phyloP scores from a whole-genome alignment of 1,140 invertebrate species.

The Panonychus citri region DNA sequence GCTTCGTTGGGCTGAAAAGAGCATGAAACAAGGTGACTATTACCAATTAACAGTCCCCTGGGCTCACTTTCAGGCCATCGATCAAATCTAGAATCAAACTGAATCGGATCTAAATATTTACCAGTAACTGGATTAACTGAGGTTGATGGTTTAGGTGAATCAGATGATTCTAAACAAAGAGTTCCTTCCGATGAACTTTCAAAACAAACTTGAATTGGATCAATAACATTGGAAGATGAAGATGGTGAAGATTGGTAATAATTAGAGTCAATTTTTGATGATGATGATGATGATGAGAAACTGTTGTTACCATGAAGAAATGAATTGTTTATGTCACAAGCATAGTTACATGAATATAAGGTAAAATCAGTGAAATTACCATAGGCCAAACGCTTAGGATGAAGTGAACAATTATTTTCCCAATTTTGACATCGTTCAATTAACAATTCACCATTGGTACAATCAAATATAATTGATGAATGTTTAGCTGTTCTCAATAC shows the following conservation, averaged over 20 bases:
- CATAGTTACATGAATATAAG: conserved; percentile 13
- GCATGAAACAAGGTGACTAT: conserved; percentile 4
- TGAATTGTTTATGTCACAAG: conserved; percentile 5
- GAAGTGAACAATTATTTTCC: conserved; percentile 10
- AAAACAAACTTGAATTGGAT: conserved; percentile 14
- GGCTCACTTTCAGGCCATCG: conserved; percentile 12
- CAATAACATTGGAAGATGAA: neutral
- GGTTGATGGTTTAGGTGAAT: neutral
- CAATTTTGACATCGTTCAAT: conserved; percentile 16
- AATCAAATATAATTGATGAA: conserved; percentile 14
- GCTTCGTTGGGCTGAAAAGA: conserved; percentile 11
- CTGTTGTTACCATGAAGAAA: neutral
- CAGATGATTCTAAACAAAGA: neutral
- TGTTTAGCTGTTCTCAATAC: conserved; percentile 7
- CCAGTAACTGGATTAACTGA: neutral
- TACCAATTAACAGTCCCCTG: neutral
- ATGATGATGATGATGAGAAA: conserved; percentile 7
- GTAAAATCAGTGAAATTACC: conserved; percentile 13
- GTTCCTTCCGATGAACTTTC: neutral
- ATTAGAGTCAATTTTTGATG: neutral
- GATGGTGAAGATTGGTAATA: conserved; percentile 4
- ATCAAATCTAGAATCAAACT: conserved; percentile 14
- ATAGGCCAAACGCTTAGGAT: conserved; percentile 2
- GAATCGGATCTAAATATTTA: neutral
- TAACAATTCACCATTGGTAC: conserved; percentile 9